phyloP scores from a whole-genome alignment of 2,888 invertebrate genomes.

The Dasysyrphus albostriatus region DNA sequence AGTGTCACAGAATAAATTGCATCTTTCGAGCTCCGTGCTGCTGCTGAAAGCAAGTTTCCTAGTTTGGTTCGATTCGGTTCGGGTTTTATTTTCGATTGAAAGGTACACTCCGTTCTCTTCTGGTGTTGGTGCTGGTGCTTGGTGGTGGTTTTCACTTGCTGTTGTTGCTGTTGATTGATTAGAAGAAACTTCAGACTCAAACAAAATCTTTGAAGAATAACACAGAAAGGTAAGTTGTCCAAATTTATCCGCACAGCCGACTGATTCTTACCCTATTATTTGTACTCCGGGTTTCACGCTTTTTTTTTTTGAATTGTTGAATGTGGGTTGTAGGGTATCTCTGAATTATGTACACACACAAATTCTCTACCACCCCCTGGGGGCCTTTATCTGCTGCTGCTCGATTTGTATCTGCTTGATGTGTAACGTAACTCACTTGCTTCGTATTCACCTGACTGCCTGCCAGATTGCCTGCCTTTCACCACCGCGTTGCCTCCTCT shows the following conservation, averaged over 20 bases:
- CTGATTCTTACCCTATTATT: not conserved
- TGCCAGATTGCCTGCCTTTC: constrained; percentile 1
- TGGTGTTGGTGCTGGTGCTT: not conserved
- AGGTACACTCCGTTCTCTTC: constrained; percentile 20
- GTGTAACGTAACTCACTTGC: constrained; percentile 45
- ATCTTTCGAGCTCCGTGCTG: constrained; percentile 19
- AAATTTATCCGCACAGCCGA: not conserved
- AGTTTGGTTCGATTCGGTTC: constrained; percentile 38
- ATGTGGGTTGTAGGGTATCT: constrained; percentile 12
- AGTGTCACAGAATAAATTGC: constrained; percentile 30
- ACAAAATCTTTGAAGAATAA: constrained; percentile 4
- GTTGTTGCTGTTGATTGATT: constrained; percentile 22
- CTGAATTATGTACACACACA: constrained; percentile 39
- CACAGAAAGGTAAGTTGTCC: constrained; percentile 29
- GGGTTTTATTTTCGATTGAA: constrained; percentile 29
- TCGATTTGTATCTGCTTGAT: constrained; percentile 50
- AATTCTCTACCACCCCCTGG: constrained; percentile 37
- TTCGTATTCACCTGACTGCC: constrained; percentile 59
- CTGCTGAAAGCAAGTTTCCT: constrained; percentile 37
- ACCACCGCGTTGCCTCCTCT: constrained; percentile 4
- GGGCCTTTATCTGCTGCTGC: constrained; percentile 27
- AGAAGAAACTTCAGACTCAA: constrained; percentile 5
- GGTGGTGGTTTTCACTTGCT: not conserved
- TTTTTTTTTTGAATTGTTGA: constrained; percentile 26
- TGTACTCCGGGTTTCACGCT: not conserved